Evolutionary conservation across 2,113 vertebrate species (phyloP).

Genomic region (Oreotrochilus melanogaster): DNA sequence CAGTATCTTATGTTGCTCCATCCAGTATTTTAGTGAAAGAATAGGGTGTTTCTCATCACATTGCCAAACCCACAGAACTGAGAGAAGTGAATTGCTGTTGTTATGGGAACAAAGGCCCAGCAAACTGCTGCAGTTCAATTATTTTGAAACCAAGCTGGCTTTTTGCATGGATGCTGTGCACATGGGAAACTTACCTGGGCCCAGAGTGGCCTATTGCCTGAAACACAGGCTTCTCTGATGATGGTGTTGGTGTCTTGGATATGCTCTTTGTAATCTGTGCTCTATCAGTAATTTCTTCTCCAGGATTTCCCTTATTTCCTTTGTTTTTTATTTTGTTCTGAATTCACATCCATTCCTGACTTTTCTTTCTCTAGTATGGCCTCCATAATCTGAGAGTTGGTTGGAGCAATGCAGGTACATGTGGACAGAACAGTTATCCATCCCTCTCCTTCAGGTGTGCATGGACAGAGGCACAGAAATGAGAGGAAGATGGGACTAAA

Average conservation of each 20-base stretch:
- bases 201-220: not conserved
- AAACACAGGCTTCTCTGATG: not conserved
- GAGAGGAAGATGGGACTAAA: not conserved
- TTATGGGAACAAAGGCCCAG: constrained; percentile 41
- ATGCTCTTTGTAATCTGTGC: not conserved
- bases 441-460: not conserved
- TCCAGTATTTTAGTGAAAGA: not conserved
- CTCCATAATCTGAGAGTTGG: not conserved
- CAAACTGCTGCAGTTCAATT: not conserved
- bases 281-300: not conserved
- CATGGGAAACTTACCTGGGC: not conserved
- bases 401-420: not conserved
- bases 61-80: not conserved
- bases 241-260: not conserved
- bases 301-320: not conserved
- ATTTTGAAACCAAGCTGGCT: not conserved
- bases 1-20: not conserved
- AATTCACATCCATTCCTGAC: not conserved
- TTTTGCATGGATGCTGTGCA: not conserved
- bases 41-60: not conserved
- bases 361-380: not conserved
- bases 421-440: not conserved
- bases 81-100: not conserved
- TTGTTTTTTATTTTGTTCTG: not conserved
- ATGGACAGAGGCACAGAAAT: not conserved